phyloP scores from a whole-genome alignment of 2,797 vertebrate genomes.

The Acestrorhynchus altus region DNA sequence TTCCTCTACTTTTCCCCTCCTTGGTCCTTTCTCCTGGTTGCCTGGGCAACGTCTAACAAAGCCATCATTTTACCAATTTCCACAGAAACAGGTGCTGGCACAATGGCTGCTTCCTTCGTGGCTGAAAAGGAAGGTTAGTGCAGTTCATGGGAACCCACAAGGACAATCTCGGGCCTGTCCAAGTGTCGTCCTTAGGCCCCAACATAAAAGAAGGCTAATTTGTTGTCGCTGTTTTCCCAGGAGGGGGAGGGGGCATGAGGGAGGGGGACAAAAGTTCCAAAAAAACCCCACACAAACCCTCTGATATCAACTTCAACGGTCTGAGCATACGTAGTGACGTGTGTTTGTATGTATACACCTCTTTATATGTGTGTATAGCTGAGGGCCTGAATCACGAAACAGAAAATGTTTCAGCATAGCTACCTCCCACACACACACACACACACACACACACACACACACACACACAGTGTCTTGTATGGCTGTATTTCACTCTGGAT shows the following conservation, averaged over 20 bases:
- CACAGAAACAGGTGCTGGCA: constrained; percentile 90
- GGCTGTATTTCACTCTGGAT: constrained; percentile 35
- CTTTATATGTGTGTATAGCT: constrained; percentile 41
- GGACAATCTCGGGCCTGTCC: constrained; percentile 85
- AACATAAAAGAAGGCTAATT: constrained; percentile 88
- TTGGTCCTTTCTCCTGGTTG: constrained; percentile 80
- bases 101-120: constrained; percentile 84
- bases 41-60: constrained; percentile 83
- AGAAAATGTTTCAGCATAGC: constrained; percentile 23
- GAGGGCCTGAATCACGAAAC: constrained; percentile 27
- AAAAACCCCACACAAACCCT: constrained; percentile 72
- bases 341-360: constrained; percentile 56
- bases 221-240: constrained; percentile 90
- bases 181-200: constrained; percentile 83
- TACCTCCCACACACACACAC: constrained; percentile 23
- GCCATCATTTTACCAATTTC: constrained; percentile 91
- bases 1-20: constrained; percentile 78
- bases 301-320: constrained; percentile 73
- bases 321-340: constrained; percentile 51
- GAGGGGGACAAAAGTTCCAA: constrained; percentile 67
- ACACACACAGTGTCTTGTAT: too few species aligned
- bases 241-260: constrained; percentile 76
- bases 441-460: not conserved
- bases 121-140: constrained; percentile 87
- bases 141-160: constrained; percentile 86